Evolutionary conservation across 1,140 invertebrate species (phyloP).

Genomic region (Heliconius hermathena): DNA sequence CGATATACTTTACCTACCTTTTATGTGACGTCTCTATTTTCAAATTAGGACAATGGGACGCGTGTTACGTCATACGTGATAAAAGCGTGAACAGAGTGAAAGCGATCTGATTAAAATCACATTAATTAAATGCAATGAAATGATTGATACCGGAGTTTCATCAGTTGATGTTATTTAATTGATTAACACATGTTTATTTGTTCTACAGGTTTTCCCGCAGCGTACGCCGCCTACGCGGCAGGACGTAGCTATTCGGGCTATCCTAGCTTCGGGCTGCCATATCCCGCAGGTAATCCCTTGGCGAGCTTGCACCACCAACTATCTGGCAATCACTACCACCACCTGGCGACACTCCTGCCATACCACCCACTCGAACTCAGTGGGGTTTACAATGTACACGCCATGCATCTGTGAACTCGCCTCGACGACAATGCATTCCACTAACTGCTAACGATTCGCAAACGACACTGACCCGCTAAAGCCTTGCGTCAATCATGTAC

Average conservation of each 20-base stretch:
- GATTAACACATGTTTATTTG: constrained; percentile 71
- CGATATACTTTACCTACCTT: constrained; percentile 55
- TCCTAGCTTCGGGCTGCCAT: constrained; percentile 97
- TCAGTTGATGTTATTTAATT: constrained; percentile 26
- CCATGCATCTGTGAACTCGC: constrained; percentile 91
- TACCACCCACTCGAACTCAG: constrained; percentile 85
- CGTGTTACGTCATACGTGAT: constrained; percentile 45
- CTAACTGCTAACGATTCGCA: constrained; percentile 70
- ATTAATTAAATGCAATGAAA: constrained; percentile 25
- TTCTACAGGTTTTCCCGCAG: constrained; percentile 94
- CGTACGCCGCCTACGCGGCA: constrained; percentile 95
- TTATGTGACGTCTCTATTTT: constrained; percentile 69
- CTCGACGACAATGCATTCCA: constrained; percentile 78
- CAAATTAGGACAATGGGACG: constrained; percentile 64
- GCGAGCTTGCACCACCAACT: constrained; percentile 86
- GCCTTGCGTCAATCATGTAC: constrained; percentile 51
- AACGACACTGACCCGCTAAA: constrained; percentile 61
- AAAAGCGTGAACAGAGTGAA: constrained; percentile 35
- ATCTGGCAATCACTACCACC: constrained; percentile 86
- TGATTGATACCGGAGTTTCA: constrained; percentile 26
- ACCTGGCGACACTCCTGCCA: constrained; percentile 84
- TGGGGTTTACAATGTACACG: constrained; percentile 87
- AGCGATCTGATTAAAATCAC: constrained; percentile 26
- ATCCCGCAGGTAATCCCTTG: constrained; percentile 96
- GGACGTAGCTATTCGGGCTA: constrained; percentile 97